Base-by-base conservation (phyloP, 2,797 vertebrate genomes). In the Takifugu rubripes region DNA sequence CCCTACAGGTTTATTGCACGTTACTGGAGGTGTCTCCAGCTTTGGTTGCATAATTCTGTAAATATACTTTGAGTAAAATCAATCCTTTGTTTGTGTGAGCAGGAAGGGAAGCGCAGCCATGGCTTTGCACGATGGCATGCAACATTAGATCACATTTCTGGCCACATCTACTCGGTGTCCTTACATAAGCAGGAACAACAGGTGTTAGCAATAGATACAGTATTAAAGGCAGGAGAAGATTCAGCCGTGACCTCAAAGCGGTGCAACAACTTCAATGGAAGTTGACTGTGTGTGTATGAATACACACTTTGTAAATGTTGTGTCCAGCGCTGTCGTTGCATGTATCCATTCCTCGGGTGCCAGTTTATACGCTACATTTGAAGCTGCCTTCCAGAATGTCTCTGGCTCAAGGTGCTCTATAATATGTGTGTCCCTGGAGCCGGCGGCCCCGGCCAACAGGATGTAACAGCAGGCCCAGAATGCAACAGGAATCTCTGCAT, bases 381-480 rank as follows among this genome's bases (percentile, higher is more conserved):
- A 80, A 66, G 31, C 14, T 16, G 4, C 62, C 59, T 72, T 61
- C 64, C 68, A 76, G 71, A 82, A 75, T 81, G 79, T 73, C 77
- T 86, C 85, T 87, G 85, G 81, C 84, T 74, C 70, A 86, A 88
- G 76, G 87, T 84, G 82, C 81, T 89, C 81, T 75, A 62, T 74
- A 79, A 78, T 62, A 66, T 82, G 82, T 50, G 68, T 81, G 82
- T 83, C 77, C 78, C 67, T 33, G 44, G 72, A 65, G 64, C 25
- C 73, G 72, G 52, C 9, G 26, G 64, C 52, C 65, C 47, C 45
- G 53, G 76, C 75, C 82, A 83, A 88, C 86, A 91, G 90, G 89
- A 91, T 89, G 84, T 87, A 74, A 84, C 85, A 72, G 78, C 72
- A 72, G 79, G 81, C 78, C 70, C 73, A 88, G 87, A 88, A 91